A percentile compares a stretch with the other conserved stretches of the same genome.
Conservation (phyloP, 2,888 invertebrate genomes). For the Frankliniella fusca region DNA sequence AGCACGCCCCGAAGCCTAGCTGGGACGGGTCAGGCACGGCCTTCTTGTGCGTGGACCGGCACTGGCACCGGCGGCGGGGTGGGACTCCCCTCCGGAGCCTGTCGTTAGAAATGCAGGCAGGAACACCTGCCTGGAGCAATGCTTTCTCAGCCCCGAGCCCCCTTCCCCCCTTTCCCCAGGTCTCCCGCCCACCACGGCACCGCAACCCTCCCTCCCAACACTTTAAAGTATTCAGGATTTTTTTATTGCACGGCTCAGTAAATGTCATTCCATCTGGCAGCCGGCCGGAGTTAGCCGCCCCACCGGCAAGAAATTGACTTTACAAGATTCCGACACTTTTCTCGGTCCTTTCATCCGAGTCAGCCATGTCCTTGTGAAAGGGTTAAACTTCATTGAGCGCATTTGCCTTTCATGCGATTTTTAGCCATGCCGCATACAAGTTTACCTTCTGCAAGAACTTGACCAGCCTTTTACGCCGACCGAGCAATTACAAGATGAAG, state of each 20-base stretch:
- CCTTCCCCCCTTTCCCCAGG: not conserved
- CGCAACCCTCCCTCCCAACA: not conserved
- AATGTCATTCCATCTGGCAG: slow-evolving; percentile 19
- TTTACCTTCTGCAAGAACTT: too few relatives aligned
- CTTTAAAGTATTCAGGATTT: slow-evolving; percentile 8
- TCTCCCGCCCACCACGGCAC: not conserved
- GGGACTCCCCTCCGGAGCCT: not conserved
- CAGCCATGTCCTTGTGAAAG: not conserved
- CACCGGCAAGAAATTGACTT: slow-evolving; percentile 15
- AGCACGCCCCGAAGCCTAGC: not conserved
- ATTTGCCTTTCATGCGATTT: not conserved
- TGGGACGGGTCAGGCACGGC: not conserved
- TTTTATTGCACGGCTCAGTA: slow-evolving; percentile 5
- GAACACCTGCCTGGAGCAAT: not conserved
- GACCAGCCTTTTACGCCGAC: too few relatives aligned
- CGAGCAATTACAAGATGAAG: too few relatives aligned
- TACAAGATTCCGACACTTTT: slow-evolving; percentile 24
- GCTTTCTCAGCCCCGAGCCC: not conserved
- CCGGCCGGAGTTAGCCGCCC: not conserved
- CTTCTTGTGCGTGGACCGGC: not conserved
- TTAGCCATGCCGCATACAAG: too few relatives aligned
- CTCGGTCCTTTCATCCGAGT: too few relatives aligned
- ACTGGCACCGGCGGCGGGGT: not conserved
- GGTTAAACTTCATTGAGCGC: not conserved
- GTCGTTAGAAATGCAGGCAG: not conserved